Base-by-base conservation (phyloP, 2,797 vertebrate genomes). In the Hypotaenidia okinawae region DNA sequence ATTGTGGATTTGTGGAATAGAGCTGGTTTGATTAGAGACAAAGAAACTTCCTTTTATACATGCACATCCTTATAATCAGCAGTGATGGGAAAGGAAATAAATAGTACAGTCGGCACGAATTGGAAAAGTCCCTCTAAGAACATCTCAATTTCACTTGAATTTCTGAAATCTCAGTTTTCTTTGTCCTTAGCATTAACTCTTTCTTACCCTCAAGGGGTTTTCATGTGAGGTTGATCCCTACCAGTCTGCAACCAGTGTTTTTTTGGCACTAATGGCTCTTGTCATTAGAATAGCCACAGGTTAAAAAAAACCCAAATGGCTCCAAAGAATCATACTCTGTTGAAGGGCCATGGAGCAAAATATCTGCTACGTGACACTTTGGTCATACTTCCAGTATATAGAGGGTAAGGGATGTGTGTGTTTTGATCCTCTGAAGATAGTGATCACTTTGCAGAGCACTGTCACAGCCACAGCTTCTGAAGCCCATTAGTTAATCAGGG, bases 61-160 rank as follows among this genome's bases (percentile, higher is more conserved):
- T 76, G 55, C 67, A 79, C 47, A 67, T 94, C 69, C 70, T 94
- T 66, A 79, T 84, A 94, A 96, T 95, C 93, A 94, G 80, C 85
- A 77, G 28, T 58, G 80, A 93, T 93, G 74, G 61, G 57, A 64
- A 87, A 77, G 39, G 87, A 90, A 97, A 90, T 90, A 95, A 96
- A 89, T 70, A 82, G 85, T 90, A 74, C 37, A 68, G 77, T 84
- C 79, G 43, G 33, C 78, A 77, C 74, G 84, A 95, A 84, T 52
- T 94, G 91, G 37, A 95, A 97, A 74, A 47, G 63, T 84, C 73
- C 92, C 63, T 93, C 73, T 82, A 80, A 89, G 85, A 95, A 84
- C 37, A 63, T 87, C 70, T 90, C 59, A 73, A 41, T 94, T 96
- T 91, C 64, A 70, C 59, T 82, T 75, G 16, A 80, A 82, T 63